Evolutionary conservation across 2,113 vertebrate species (phyloP), one percentile per base, ranked within the genome.

Genomic region (Amphilophus citrinellus): DNA sequence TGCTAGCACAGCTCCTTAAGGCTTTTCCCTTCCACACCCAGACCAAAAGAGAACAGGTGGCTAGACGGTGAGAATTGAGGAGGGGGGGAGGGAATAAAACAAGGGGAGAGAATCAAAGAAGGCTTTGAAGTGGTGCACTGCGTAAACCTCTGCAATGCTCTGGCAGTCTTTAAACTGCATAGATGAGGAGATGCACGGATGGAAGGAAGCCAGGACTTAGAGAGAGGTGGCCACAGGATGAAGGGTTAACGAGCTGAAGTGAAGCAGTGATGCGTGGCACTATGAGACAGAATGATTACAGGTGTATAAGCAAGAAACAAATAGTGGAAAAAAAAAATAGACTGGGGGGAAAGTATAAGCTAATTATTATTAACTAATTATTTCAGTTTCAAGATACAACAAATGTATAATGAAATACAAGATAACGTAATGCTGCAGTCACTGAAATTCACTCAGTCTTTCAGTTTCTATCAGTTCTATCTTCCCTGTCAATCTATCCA

Each of bases 71-170:
- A 84, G 73, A 68, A 61, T 0, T 42, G 56, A 6, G 63, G 18
- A 10, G 3, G 1, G 13, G 60, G 3, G n/a, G 42, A 0, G 22
- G 10, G 47, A 37, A 76, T 77, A 85, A 89, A 91, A 86, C 82
- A 82, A 58, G 84, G 80, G 78, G 83, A 84, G 84, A 90, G 39
- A 91, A 93, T 95, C 87, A 94, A 91, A 95, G 86, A 81, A 32
- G 50, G 27, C 89, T 95, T 94, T 96, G 93, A 95, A 93, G 94
- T 88, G 73, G 86, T 87, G 82, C 84, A 89, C 56, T 75, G 77
- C 73, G 79, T 76, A 68, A 78, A 85, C 65, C 76, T 66, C 60
- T 66, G 68, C 65, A 50, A 79, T 61, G 68, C 7, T 68, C 53
- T 79, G 87, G 61, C 76, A 66, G 50, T 57, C 77, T 88, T 78